Evolutionary conservation across 1,140 invertebrate genomes (phyloP).

Genomic region (Elymnias hypermnestra): DNA sequence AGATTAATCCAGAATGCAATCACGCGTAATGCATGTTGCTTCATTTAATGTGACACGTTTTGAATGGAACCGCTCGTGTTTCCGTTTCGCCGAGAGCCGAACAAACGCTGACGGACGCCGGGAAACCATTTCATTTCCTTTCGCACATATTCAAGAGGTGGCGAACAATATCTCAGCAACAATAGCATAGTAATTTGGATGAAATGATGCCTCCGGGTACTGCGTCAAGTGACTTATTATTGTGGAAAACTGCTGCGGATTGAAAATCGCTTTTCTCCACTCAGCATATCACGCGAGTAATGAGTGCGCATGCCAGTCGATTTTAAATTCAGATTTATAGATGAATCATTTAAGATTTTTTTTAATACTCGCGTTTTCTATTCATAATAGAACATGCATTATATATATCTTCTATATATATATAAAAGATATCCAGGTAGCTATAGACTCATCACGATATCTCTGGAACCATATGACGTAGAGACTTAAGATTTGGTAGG

Average conservation of each 20-base stretch:
- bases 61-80: neutral
- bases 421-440: no score
- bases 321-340: no score
- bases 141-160: slow-evolving; percentile 60
- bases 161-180: slow-evolving; percentile 63
- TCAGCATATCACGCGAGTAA: neutral
- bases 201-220: slow-evolving; percentile 58
- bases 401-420: no score
- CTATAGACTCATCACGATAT: no score
- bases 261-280: slow-evolving; percentile 29
- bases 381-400: no score
- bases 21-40: neutral
- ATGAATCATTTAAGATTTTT: no score
- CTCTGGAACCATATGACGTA: no score
- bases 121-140: slow-evolving; percentile 61
- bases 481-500: no score
- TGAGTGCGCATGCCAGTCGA: neutral
- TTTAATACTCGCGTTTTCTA: no score
- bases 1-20: slow-evolving; percentile 1
- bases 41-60: slow-evolving; percentile 2
- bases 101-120: slow-evolving; percentile 25
- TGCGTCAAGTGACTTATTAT: slow-evolving; percentile 71
- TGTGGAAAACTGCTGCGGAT: slow-evolving; percentile 57
- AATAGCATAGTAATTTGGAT: slow-evolving; percentile 65
- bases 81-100: slow-evolving; percentile 19